These are phyloP conservation scores for Romanogobio albipinnatus DNA, from an alignment of 2,113 vertebrate species.

Conservation along the genomic window DNA sequence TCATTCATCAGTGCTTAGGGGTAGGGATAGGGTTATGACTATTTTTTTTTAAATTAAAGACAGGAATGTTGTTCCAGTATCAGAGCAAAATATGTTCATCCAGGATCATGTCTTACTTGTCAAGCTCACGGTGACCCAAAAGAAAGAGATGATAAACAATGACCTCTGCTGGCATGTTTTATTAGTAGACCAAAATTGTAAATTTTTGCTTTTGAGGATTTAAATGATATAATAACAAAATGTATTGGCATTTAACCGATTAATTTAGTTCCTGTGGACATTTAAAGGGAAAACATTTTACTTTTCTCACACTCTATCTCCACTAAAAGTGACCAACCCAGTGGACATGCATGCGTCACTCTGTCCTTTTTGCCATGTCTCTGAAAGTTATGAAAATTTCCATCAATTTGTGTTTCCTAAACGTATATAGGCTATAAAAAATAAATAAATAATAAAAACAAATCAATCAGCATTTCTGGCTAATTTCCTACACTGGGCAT, in stretches of 20 bases:
- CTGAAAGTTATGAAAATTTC: no score
- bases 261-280: neutral
- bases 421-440: neutral
- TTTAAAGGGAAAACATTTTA: neutral
- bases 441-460: no score
- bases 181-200: neutral
- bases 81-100: no score
- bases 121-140: no score
- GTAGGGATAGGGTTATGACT: no score
- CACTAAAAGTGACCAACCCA: neutral
- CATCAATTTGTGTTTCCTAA: neutral
- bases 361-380: neutral
- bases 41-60: no score
- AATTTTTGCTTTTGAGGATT: neutral
- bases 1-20: no score
- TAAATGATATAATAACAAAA: neutral
- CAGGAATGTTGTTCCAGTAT: no score
- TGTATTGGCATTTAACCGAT: neutral
- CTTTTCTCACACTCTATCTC: neutral
- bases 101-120: no score
- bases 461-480: neutral
- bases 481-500: neutral
- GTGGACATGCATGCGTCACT: neutral
- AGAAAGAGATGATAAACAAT: neutral
- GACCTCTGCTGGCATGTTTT: conserved; percentile 27